These are phyloP conservation scores for Aporrectodea caliginosa DNA, from an alignment of 1,140 invertebrate species.

Conservation along the genomic window DNA sequence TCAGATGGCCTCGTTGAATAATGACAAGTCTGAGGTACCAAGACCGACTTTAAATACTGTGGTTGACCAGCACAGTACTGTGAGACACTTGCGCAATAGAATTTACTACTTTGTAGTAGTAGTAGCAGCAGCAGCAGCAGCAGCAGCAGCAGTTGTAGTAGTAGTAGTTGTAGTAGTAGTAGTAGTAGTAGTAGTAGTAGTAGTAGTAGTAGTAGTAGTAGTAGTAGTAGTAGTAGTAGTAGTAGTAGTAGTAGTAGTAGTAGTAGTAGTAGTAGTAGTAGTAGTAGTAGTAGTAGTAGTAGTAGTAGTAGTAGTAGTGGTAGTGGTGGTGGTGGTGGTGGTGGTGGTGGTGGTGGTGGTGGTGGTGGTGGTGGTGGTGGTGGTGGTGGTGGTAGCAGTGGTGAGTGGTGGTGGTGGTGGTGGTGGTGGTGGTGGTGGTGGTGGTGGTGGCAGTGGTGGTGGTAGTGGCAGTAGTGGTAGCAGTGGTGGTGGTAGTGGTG, in stretches of 20 bases:
- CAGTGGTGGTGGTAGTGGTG: background rate
- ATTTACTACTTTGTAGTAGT: too few relatives aligned
- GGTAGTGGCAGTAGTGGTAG: background rate
- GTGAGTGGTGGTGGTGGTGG: background rate
- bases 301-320: background rate
- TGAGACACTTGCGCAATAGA: too few relatives aligned
- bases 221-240: background rate
- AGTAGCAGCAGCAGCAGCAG: conserved; percentile 1
- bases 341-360: background rate
- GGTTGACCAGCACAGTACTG: too few relatives aligned
- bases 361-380: background rate
- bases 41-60: too few relatives aligned
- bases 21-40: too few relatives aligned
- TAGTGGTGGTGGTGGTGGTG: background rate
- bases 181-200: background rate
- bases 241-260: conserved; percentile 2
- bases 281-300: conserved; percentile 2
- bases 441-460: background rate
- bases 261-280: conserved; percentile 3
- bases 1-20: too few relatives aligned
- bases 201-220: background rate
- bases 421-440: background rate
- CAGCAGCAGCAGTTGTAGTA: background rate
- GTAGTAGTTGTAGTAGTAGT: background rate
- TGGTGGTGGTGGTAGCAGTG: background rate